Evolutionary conservation across 2,888 invertebrate genomes (phyloP), one percentile per base, ranked within the genome.

Genomic region (Drosophila heteroneura): DNA sequence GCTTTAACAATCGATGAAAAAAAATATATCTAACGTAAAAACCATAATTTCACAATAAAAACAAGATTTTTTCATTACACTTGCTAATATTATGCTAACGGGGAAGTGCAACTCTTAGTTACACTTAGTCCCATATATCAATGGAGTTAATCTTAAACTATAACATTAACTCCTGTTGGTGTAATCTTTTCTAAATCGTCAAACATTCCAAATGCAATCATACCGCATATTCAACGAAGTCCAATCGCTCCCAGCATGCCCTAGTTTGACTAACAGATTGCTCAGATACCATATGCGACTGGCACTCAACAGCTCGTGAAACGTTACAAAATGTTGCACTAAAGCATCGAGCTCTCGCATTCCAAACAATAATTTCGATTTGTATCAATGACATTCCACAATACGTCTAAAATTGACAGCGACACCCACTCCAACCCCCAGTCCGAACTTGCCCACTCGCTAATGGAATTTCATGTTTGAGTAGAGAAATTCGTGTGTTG

Each of bases 321-420:
- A 41, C 49, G 41, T 68, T 26, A 62, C 44, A 35, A 63, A 58
- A 69, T 67, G 74, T 57, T 65, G 41, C 32, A 74, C 28, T 54
- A 30, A 47, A 26, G 52, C 28, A 63, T 70, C 56, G 10, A 6
- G 33, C 10, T 39, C 47, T 76, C 51, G 49, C 49, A 62, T 47
- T 59, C 44, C 32, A 69, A 70, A 63, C 53, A 68, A 75, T 74
- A 75, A 88, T 89, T 85, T 88, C 77, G 86, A 89, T 89, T 83
- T 85, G 73, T 79, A 91, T 85, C 91, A 82, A 91, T 84, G 69
- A 67, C 78, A 71, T 74, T 67, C 57, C 54, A 57, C 74, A 78
- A 76, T 77, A 73, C 57, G 70, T 69, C 56, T 39, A 63, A 51
- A 74, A 82, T 73, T 70, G 70, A 68, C 72, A 66, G 56, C 28